Evolutionary conservation across 2,888 invertebrate species (phyloP).

Genomic region (Tiliacea aurago): DNA sequence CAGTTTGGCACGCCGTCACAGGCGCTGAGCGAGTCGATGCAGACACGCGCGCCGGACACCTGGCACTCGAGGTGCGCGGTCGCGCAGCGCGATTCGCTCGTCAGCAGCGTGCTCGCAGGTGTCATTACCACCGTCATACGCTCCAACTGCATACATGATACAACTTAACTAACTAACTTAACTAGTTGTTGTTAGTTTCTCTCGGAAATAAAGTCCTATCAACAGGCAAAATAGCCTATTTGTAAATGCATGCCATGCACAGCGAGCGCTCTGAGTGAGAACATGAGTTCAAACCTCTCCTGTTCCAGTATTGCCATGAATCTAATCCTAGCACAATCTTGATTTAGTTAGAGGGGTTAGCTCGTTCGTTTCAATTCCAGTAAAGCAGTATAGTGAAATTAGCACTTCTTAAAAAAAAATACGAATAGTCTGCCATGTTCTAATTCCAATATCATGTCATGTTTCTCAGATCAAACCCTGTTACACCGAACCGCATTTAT

Average conservation of each 20-base stretch:
- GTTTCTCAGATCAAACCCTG: neutral
- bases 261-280: neutral
- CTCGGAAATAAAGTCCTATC: neutral
- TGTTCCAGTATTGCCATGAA: neutral
- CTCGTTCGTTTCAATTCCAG: neutral
- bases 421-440: neutral
- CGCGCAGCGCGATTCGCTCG: constrained; percentile 69
- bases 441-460: neutral
- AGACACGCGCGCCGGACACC: constrained; percentile 81
- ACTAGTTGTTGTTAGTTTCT: too few species aligned
- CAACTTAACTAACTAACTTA: too few species aligned
- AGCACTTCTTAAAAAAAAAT: neutral
- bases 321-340: neutral
- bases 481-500: too few species aligned
- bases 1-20: constrained; percentile 87
- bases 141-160: constrained; percentile 70
- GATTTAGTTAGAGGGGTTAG: neutral
- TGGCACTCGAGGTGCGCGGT: constrained; percentile 80
- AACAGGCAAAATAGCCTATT: neutral
- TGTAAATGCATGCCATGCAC: neutral
- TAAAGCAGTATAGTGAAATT: neutral
- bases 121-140: constrained; percentile 81
- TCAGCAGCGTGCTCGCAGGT: constrained; percentile 75
- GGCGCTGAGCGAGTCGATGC: constrained; percentile 80
- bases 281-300: neutral